Base-by-base conservation (phyloP, 1,140 invertebrate species). In the Habropoda laboriosa region DNA sequence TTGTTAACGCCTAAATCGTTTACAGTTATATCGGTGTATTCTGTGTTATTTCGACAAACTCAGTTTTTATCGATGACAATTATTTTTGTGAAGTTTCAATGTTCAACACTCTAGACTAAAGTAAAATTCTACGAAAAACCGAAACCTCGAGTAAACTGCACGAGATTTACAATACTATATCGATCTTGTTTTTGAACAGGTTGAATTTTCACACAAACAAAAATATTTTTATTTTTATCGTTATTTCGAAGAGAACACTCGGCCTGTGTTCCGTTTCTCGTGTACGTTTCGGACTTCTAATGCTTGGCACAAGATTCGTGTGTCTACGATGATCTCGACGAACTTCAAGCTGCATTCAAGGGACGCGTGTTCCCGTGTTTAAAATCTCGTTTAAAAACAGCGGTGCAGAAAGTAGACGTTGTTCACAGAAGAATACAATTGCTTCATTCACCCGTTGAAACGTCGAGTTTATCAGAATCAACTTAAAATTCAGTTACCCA, bases 331-430 rank as follows among this genome's bases (percentile, higher is more conserved):
- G 61, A 64, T 32, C 16, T 18, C 13, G 12, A 63, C 8, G 12
- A 57, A 16, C 18, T 40, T 1, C 12, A 18, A 38, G 24, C 16
- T 40, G 16, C 40, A 8, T 40, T 27, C 13, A 3, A 30, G 16
- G 18, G 40, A 42, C 40, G 38, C 6, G 40, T 30, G 21, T n/a
- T 42, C 1, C 16, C 3, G n/a, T n/a, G n/a, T n/a, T 47, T 51
- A 51, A 60, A 63, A 63, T 63, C 32, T 75, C 8, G 7, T 38
- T 24, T 45, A 70, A 49, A 58, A 68, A 66, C 13, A 47, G 6
- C 38, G 24, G 30, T 49, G 53, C 38, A 74, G 40, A 47, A 16
- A n/a, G 18, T 51, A 7, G 55, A 74, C 58, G n/a, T 47, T 38
- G 30, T 27, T 47, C 16, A 0, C 30, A 8, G 16, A 47, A 47